Base-by-base conservation (phyloP, 1,140 invertebrate genomes). In the Formica selysi region DNA sequence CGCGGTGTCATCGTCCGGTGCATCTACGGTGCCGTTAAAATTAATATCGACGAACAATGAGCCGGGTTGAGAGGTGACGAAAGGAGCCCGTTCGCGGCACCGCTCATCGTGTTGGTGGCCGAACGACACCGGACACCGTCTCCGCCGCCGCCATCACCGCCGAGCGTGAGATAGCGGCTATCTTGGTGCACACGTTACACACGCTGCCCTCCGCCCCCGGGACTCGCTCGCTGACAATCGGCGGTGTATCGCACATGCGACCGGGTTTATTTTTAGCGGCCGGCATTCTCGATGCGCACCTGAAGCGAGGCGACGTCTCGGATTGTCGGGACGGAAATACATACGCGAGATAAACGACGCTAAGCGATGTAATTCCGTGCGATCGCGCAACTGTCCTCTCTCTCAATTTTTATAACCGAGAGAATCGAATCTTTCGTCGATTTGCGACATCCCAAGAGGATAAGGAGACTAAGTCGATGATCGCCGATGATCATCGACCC, bases 131-230 rank as follows among this genome's bases (percentile, higher is more conserved):
- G 65, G 90, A 91, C 86, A 91, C 90, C 90, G n/a, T 26, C 76
- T 85, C 76, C 76, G 64, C 19, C 57, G 48, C 13, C 90, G 26
- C 32, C 70, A 76, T 67, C 76, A 51, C 36, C 57, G 26, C n/a
- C 70, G 61, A 36, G 59, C 90, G 87, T 89, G 90, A 91, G 90
- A 91, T 91, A 91, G 85, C 86, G 54, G 51, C 80, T 91, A 90
- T 91, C 90, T 91, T 87, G 29, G 85, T 74, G 87, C 86, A 22
- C 54, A 67, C 64, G 73, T 86, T 84, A 78, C 83, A 54, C 61
- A 26, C 76, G 26, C 64, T 29, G 76, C 81, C 36, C 65, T 51
- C 29, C 71, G 81, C 51, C 59, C 80, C 67, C 70, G 26, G 61
- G 38, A n/a, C 76, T 68, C 64, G 51, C 80, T 51, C 86, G 41